Percentiles rank a stretch among this genome's conserved stretches.
Conservation (phyloP, 2,888 invertebrate genomes). For the Diaperis boleti region DNA sequence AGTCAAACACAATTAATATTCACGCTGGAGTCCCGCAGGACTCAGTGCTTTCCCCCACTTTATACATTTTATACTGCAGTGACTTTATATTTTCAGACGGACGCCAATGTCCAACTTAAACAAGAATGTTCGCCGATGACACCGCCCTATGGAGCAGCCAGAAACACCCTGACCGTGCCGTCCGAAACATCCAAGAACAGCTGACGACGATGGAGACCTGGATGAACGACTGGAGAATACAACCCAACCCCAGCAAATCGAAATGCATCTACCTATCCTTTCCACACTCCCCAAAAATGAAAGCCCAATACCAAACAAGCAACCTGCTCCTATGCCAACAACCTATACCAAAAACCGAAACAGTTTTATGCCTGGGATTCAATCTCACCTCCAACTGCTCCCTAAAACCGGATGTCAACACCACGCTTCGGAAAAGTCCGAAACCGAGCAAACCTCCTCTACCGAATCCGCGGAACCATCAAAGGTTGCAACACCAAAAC, state of each 20-base stretch:
- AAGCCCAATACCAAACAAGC: too few species aligned
- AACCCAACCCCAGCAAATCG: constrained; percentile 15
- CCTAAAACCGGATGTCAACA: too few species aligned
- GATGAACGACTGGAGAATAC: constrained; percentile 19
- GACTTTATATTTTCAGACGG: constrained; percentile 19
- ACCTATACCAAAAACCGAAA: too few species aligned
- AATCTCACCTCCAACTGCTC: too few species aligned
- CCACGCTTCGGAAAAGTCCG: too few species aligned
- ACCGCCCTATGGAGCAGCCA: constrained; percentile 23
- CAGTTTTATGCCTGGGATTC: too few species aligned
- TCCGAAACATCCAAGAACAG: neutral
- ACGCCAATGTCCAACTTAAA: neutral
- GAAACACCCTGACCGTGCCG: neutral
- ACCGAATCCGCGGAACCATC: too few species aligned
- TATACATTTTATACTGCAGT: constrained; percentile 16
- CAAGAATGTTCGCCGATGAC: constrained; percentile 32
- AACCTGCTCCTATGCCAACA: too few species aligned
- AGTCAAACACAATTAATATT: constrained; percentile 1
- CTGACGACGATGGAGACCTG: neutral
- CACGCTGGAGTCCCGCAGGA: constrained; percentile 27
- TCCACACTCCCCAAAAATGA: neutral
- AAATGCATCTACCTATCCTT: neutral
- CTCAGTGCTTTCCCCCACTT: constrained; percentile 22
- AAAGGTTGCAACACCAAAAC: too few species aligned
- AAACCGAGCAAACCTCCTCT: too few species aligned